Percentiles rank a stretch among this genome's conserved stretches.
Conservation (phyloP, 2,113 vertebrate genomes). For the Condylura cristata region DNA sequence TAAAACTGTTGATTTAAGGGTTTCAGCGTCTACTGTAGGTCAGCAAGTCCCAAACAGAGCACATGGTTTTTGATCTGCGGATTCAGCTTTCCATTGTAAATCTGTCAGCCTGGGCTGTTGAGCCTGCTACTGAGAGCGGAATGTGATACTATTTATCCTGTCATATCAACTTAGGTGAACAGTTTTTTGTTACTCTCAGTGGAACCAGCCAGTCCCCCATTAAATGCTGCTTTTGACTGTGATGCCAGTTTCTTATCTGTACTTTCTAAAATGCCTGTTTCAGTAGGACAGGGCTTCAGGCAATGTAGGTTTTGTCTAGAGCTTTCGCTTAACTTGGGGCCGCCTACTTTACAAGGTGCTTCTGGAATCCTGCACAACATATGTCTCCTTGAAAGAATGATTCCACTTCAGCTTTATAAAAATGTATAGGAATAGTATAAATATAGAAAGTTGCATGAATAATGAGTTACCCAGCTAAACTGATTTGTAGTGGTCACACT, state of each 20-base stretch:
- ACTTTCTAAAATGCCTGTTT: not conserved
- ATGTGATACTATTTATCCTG: conserved; percentile 74
- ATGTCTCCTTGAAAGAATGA: not conserved
- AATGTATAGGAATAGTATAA: not conserved
- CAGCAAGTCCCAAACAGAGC: conserved; percentile 61
- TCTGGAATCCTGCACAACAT: not conserved
- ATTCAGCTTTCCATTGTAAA: conserved; percentile 75
- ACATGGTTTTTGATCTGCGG: conserved; percentile 69
- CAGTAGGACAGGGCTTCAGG: conserved; percentile 13
- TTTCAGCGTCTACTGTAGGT: conserved; percentile 64
- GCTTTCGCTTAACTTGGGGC: not conserved
- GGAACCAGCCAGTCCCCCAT: conserved; percentile 15
- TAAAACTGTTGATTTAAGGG: conserved; percentile 80
- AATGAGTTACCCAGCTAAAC: not conserved
- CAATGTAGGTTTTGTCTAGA: not conserved
- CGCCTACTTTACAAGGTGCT: not conserved
- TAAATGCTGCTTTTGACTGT: conserved; percentile 64
- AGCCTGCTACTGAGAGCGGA: conserved; percentile 73
- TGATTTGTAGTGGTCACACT: not conserved
- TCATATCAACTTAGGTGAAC: conserved; percentile 66
- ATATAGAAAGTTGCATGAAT: not conserved
- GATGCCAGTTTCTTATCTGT: conserved; percentile 69
- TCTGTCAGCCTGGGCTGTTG: conserved; percentile 71
- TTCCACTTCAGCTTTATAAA: conserved; percentile 2
- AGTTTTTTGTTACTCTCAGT: conserved; percentile 57